phyloP scores from a whole-genome alignment of 2,113 vertebrate species.

The Cavia porcellus region DNA sequence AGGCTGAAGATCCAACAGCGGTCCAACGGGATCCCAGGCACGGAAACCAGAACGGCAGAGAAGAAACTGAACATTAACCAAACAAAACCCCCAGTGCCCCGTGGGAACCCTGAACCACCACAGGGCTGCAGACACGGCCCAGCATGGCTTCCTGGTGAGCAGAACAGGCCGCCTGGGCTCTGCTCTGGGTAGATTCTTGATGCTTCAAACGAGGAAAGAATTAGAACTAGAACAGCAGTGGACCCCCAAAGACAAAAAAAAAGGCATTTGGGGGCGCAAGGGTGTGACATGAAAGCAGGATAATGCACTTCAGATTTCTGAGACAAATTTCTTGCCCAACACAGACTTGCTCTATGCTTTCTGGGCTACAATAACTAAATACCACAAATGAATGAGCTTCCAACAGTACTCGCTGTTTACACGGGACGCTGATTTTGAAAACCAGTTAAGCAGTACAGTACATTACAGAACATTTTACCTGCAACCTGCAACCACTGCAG shows the following conservation, averaged over 20 bases:
- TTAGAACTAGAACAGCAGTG: not conserved
- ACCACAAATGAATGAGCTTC: not conserved
- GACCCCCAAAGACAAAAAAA: not conserved
- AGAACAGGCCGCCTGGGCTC: too few species aligned
- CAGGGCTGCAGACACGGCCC: not conserved
- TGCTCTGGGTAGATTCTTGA: not conserved
- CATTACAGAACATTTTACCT: conserved; percentile 64
- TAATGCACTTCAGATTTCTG: not conserved
- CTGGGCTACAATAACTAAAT: not conserved
- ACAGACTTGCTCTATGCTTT: not conserved
- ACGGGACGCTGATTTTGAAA: not conserved
- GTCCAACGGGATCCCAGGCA: not conserved
- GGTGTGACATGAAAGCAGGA: not conserved
- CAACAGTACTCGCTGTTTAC: not conserved
- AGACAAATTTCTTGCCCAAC: not conserved
- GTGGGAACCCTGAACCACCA: not conserved
- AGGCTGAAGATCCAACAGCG: not conserved
- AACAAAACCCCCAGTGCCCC: not conserved
- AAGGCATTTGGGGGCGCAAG: rapidly evolving
- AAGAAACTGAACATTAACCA: not conserved
- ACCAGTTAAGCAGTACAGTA: conserved; percentile 63
- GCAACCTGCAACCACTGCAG: not conserved
- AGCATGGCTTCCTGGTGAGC: rapidly evolving
- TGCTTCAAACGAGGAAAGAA: not conserved
- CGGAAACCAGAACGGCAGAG: not conserved